Base-by-base conservation (phyloP, 2,888 invertebrate genomes). In the Boloria selene region DNA sequence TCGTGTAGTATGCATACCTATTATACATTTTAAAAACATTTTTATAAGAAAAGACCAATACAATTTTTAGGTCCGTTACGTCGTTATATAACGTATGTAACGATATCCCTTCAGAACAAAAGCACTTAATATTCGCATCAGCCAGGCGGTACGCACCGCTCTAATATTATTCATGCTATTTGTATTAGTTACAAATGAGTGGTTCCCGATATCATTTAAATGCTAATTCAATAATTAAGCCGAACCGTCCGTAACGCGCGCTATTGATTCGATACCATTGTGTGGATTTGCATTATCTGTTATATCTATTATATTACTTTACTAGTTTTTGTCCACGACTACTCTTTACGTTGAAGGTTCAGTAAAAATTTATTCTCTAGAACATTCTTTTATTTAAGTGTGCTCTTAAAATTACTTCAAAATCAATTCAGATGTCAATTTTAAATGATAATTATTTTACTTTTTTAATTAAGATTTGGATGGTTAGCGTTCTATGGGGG, bases 161-260 rank as follows among this genome's bases (percentile, higher is more conserved):
- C 70, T 73, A 79, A 79, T 86, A 89, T 89, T 90, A 91, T 92
- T 92, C 92, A 92, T 92, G 88, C 89, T 85, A 90, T 91, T 92
- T 91, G 90, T 90, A 90, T 93, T 93, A 93, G 92, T 93, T 90
- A 92, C 93, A 93, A 93, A 91, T 91, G 93, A 92, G 92, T 87
- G 92, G 91, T 88, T 92, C 88, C 92, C 92, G 86, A 93, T 91
- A 93, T 93, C 86, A 93, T 93, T 93, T 93, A 93, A 90, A 93
- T 93, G 93, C 92, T 92, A 93, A 93, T 93, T 89, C 90, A 86
- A 90, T 93, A 93, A 93, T 93, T 92, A 93, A 91, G 82, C 82
- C 86, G 86, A 83, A 82, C 87, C 85, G 80, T 82, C 86, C 84
- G 88, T 86, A 86, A 86, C 87, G 78, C 77, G 78, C 77, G 75